Evolutionary conservation across 2,797 vertebrate species (phyloP).

Genomic region (Lagocephalus sceleratus): DNA sequence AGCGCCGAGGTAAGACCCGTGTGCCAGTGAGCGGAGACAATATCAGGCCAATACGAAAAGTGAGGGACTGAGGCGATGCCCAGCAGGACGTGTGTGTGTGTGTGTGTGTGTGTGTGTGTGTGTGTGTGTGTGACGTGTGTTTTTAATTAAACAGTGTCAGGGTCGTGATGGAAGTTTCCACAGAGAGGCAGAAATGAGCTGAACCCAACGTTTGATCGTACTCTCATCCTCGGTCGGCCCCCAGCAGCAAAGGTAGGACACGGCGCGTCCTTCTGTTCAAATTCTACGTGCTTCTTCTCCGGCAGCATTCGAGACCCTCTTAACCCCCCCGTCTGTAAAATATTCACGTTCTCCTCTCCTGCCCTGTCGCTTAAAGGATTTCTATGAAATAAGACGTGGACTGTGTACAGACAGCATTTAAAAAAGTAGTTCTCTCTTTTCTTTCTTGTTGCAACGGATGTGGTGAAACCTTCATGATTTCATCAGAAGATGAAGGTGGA

Average conservation of each 20-base stretch:
- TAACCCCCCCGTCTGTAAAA: neutral
- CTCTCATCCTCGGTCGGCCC: neutral
- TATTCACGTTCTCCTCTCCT: neutral
- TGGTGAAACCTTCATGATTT: slow-evolving; percentile 27
- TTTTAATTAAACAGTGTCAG: slow-evolving; percentile 1
- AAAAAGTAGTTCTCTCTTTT: slow-evolving; percentile 1
- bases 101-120: slow-evolving; percentile 15
- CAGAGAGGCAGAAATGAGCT: slow-evolving; percentile 40
- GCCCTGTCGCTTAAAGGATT: neutral
- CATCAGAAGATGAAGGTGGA: slow-evolving; percentile 26
- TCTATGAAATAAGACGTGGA: neutral
- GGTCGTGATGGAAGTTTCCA: slow-evolving; percentile 3
- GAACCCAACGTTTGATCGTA: slow-evolving; percentile 5
- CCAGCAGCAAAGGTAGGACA: slow-evolving; percentile 38
- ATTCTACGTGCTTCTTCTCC: neutral
- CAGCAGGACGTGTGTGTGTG: slow-evolving; percentile 23
- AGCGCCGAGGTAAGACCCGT: slow-evolving; percentile 33
- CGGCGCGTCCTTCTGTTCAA: neutral
- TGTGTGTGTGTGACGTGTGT: slow-evolving; percentile 1
- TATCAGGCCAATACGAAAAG: no score
- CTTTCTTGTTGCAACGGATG: slow-evolving; percentile 9
- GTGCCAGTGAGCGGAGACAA: neutral
- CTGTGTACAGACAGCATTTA: neutral
- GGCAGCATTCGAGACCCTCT: no score
- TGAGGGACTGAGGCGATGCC: neutral